Conservation (phyloP, 2,113 vertebrate species). For the Capreolus pygargus region DNA sequence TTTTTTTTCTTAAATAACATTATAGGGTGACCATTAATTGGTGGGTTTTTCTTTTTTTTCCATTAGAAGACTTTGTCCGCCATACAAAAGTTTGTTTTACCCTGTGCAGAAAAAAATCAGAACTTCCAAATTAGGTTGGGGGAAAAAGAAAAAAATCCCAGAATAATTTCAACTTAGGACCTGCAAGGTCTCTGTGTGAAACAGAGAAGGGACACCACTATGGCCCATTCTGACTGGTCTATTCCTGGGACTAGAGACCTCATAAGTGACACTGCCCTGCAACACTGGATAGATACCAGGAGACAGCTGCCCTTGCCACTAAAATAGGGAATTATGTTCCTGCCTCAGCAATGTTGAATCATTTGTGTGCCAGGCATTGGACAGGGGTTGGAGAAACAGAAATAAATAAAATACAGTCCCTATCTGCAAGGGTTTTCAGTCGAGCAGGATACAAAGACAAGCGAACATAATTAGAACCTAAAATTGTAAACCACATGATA, state of each 20-base stretch:
- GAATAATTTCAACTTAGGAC: not conserved
- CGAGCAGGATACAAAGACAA: constrained; percentile 15
- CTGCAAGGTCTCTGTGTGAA: not conserved
- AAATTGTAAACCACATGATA: not conserved
- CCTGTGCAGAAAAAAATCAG: not conserved
- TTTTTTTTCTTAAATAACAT: not conserved
- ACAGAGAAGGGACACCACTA: not conserved
- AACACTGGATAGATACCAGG: not conserved
- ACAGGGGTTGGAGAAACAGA: not conserved
- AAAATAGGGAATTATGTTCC: not conserved
- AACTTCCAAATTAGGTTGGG: not conserved
- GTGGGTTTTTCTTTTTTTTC: not conserved
- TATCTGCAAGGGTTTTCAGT: not conserved
- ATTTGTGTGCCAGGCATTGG: not conserved
- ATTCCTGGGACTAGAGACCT: not conserved
- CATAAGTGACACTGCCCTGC: not conserved
- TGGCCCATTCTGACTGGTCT: not conserved
- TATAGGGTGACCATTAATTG: not conserved
- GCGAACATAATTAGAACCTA: not conserved
- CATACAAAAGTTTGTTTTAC: not conserved
- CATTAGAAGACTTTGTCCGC: not conserved
- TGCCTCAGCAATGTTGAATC: not conserved
- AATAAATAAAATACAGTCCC: constrained; percentile 19
- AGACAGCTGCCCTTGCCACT: not conserved
- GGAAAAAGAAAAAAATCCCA: not conserved